Evolutionary conservation across 2,113 vertebrate genomes (phyloP).

Genomic region (Uria aalge): DNA sequence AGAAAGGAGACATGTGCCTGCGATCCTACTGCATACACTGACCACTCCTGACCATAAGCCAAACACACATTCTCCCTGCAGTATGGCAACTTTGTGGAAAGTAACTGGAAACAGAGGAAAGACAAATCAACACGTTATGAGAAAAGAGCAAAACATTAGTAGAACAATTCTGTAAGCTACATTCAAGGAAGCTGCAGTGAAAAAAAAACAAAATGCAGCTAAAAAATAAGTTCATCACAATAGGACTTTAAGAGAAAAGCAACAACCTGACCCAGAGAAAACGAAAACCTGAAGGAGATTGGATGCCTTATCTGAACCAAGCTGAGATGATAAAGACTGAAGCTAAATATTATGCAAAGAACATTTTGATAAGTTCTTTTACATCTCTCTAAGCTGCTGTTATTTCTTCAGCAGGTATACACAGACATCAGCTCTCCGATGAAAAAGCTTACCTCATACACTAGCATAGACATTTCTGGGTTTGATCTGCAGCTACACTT

Average conservation of each 20-base stretch:
- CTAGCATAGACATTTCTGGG: neutral
- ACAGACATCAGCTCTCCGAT: neutral
- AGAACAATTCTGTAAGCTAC: neutral
- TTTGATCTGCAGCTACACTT: neutral
- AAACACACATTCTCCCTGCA: slow-evolving; percentile 98
- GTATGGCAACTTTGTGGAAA: slow-evolving; percentile 94
- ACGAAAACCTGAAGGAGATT: neutral
- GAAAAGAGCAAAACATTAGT: neutral
- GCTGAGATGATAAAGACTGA: neutral
- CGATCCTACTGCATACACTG: slow-evolving; percentile 95
- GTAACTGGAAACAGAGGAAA: slow-evolving; percentile 76
- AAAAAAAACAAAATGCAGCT: neutral
- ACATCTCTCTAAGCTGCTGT: neutral
- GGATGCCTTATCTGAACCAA: neutral
- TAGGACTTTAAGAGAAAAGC: neutral
- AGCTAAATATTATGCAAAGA: neutral
- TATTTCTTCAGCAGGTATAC: neutral
- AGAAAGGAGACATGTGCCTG: slow-evolving; percentile 97
- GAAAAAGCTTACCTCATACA: neutral
- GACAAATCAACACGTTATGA: neutral
- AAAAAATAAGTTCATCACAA: neutral
- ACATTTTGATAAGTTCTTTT: neutral
- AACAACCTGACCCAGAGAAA: neutral
- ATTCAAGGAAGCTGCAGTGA: neutral
- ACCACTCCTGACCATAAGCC: slow-evolving; percentile 96